phyloP scores from a whole-genome alignment of 2,113 vertebrate species.

The Pithys albifrons region DNA sequence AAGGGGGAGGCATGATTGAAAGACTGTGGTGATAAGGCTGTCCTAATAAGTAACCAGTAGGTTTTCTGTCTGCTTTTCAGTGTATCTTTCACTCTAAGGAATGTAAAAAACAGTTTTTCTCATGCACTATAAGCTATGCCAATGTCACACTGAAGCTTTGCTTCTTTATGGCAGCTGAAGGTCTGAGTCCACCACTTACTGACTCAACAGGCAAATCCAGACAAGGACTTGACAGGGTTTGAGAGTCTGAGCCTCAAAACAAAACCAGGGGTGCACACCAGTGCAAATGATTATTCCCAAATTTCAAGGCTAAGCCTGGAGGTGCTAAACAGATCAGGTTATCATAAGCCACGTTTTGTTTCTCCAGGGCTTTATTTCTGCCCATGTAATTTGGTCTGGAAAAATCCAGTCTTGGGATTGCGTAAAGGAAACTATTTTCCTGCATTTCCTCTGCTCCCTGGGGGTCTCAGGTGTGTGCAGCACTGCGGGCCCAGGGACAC shows the following conservation, averaged over 20 bases:
- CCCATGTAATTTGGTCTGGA: neutral
- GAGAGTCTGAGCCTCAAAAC: neutral
- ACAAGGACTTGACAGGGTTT: neutral
- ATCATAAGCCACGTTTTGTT: neutral
- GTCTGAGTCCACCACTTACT: neutral
- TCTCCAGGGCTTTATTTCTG: neutral
- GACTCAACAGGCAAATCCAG: neutral
- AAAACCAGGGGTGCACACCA: neutral
- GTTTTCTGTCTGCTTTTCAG: neutral
- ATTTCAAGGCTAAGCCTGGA: neutral
- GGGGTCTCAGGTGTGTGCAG: neutral
- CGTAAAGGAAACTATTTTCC: neutral
- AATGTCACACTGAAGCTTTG: neutral
- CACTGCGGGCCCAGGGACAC: rapidly evolving
- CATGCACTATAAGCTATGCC: neutral
- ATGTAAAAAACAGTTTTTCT: neutral
- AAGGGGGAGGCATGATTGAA: neutral
- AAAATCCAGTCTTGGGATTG: neutral
- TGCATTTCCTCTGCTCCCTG: neutral
- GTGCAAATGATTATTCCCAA: neutral
- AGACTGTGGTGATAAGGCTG: neutral
- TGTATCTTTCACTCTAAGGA: neutral
- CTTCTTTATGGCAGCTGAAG: neutral
- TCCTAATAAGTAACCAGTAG: neutral
- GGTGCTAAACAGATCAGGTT: neutral